phyloP scores from a whole-genome alignment of 2,797 vertebrate genomes.

The Ataeniobius toweri region DNA sequence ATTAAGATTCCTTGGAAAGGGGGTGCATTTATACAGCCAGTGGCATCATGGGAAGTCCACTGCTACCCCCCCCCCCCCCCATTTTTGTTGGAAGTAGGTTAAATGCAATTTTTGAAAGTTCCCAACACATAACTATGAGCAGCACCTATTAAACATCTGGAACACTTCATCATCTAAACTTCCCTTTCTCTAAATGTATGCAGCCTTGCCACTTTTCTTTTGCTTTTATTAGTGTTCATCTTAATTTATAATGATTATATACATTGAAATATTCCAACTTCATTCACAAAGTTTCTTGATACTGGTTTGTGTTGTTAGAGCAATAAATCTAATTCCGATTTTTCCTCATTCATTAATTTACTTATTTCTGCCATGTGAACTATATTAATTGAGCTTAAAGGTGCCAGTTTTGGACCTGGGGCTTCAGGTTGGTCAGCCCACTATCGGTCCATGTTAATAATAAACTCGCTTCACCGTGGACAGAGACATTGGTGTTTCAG shows the following conservation, averaged over 20 bases:
- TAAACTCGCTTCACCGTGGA: neutral
- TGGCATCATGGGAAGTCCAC: too few species aligned
- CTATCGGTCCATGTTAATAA: neutral
- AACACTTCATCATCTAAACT: neutral
- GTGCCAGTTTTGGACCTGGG: neutral
- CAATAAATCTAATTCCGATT: neutral
- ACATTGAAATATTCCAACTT: neutral
- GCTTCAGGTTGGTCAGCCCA: neutral
- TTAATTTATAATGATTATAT: neutral
- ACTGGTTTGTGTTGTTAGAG: neutral
- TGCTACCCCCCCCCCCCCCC: too few species aligned
- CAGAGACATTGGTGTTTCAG: neutral
- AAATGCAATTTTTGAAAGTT: too few species aligned
- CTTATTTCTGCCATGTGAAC: neutral
- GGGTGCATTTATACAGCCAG: too few species aligned
- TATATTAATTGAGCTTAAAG: neutral
- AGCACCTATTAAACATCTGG: neutral
- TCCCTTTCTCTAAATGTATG: neutral
- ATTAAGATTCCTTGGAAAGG: too few species aligned
- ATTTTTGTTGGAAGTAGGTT: too few species aligned
- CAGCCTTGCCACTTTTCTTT: neutral
- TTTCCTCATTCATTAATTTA: neutral
- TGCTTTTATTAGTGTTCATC: neutral
- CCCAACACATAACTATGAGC: neutral
- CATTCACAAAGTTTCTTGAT: slow-evolving; percentile 1